Conservation (phyloP, 2,113 vertebrate species). For the Oncorhynchus clarkii region DNA sequence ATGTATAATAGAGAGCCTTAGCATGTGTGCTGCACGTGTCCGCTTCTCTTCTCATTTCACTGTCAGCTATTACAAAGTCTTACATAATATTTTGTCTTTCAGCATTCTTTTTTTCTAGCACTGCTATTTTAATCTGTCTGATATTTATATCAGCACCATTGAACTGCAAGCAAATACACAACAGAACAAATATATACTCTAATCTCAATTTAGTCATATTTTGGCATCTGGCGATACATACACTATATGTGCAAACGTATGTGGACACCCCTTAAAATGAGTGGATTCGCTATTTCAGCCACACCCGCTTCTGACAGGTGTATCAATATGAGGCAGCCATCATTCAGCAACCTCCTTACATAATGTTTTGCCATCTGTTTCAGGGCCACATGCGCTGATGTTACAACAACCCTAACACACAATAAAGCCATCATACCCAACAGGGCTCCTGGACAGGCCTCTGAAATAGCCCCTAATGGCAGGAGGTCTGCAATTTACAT, state of each 20-base stretch:
- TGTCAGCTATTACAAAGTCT: background rate
- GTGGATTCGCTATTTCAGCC: no score
- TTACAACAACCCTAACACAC: conserved; percentile 48
- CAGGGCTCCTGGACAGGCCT: conserved; percentile 38
- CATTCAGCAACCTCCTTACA: conserved; percentile 51
- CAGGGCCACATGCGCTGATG: conserved; percentile 52
- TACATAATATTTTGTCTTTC: background rate
- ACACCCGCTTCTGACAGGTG: no score
- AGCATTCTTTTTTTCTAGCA: no score
- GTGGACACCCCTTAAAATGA: no score
- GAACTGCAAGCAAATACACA: background rate
- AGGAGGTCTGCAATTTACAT: conserved; percentile 14
- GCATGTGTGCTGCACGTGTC: no score
- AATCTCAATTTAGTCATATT: no score
- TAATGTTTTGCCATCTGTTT: conserved; percentile 54
- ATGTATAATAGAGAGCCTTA: background rate
- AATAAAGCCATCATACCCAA: conserved; percentile 41
- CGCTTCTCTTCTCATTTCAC: background rate
- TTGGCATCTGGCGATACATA: no score
- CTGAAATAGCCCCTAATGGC: conserved; percentile 32
- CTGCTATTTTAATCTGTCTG: no score
- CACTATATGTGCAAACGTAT: no score
- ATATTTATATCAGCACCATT: background rate
- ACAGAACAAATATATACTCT: no score
- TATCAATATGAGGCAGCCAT: conserved; percentile 32